Conservation (phyloP, 2,888 invertebrate species). For the Drosophila affinis region DNA sequence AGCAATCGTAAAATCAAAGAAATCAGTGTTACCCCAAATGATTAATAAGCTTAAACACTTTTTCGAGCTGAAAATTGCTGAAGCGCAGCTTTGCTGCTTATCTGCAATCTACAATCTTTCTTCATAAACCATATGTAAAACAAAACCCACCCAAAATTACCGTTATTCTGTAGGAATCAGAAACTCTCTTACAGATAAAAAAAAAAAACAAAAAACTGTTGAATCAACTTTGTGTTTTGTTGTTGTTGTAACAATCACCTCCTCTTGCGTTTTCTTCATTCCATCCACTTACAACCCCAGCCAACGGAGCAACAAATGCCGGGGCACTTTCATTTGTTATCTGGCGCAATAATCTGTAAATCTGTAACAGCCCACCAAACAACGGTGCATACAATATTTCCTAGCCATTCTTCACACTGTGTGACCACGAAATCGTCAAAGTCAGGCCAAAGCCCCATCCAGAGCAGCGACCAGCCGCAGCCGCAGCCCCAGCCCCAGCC, state of each 20-base stretch:
- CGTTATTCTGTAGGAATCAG: slow-evolving; percentile 43
- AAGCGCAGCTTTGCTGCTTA: slow-evolving; percentile 35
- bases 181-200: slow-evolving; percentile 25
- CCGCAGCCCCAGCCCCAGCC: too few species aligned
- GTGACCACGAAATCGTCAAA: slow-evolving; percentile 79
- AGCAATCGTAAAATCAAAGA: neutral
- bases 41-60: neutral
- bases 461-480: neutral
- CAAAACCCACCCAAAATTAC: slow-evolving; percentile 45
- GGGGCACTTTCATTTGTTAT: slow-evolving; percentile 76
- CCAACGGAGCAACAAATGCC: slow-evolving; percentile 43
- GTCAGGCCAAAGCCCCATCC: slow-evolving; percentile 52
- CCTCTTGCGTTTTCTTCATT: slow-evolving; percentile 36
- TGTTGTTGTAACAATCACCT: slow-evolving; percentile 48
- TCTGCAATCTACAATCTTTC: slow-evolving; percentile 59
- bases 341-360: slow-evolving; percentile 65
- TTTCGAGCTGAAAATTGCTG: slow-evolving; percentile 2
- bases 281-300: slow-evolving; percentile 15
- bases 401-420: slow-evolving; percentile 76
- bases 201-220: slow-evolving; percentile 29
- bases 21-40: neutral
- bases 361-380: slow-evolving; percentile 73
- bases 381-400: slow-evolving; percentile 70
- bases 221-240: slow-evolving; percentile 34
- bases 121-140: slow-evolving; percentile 55